A percentile compares a stretch with the other conserved stretches of the same genome.
Evolutionary conservation across 64 coral and sea anemone genomes (phyloP).

Genomic region (Anthopleura sola): DNA sequence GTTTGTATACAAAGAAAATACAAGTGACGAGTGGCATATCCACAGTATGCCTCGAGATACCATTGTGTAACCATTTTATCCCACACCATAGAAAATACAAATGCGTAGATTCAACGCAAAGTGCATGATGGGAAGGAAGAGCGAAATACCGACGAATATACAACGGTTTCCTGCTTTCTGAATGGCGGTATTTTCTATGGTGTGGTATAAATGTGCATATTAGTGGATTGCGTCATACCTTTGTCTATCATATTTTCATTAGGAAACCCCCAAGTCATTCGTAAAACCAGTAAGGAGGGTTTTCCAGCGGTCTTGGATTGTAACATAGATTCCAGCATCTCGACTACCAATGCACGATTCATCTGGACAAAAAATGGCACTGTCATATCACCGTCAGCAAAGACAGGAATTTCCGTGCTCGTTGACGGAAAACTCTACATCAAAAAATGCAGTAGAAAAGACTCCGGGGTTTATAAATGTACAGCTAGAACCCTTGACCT

Average conservation of each 20-base stretch:
- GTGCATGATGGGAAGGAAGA: no score
- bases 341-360: slow-evolving; percentile 31
- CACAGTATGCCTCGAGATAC: no score
- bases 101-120: no score
- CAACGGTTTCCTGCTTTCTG: no score
- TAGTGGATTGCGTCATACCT: neutral
- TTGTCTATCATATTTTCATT: neutral
- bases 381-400: slow-evolving; percentile 20
- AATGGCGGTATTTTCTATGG: no score
- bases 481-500: slow-evolving; percentile 70
- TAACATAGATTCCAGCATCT: slow-evolving; percentile 45
- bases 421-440: slow-evolving; percentile 74
- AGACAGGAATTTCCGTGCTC: slow-evolving; percentile 42
- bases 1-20: no score
- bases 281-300: slow-evolving; percentile 60
- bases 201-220: no score
- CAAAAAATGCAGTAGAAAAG: slow-evolving; percentile 22
- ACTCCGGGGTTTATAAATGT: slow-evolving; percentile 83
- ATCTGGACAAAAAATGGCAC: slow-evolving; percentile 76
- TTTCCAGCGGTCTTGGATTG: slow-evolving; percentile 71
- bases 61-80: no score
- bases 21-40: no score
- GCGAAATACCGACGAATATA: no score
- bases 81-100: no score
- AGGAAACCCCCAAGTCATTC: slow-evolving; percentile 42